Evolutionary conservation across 1,140 invertebrate genomes (phyloP).

Genomic region (Zaprionus vittiger): DNA sequence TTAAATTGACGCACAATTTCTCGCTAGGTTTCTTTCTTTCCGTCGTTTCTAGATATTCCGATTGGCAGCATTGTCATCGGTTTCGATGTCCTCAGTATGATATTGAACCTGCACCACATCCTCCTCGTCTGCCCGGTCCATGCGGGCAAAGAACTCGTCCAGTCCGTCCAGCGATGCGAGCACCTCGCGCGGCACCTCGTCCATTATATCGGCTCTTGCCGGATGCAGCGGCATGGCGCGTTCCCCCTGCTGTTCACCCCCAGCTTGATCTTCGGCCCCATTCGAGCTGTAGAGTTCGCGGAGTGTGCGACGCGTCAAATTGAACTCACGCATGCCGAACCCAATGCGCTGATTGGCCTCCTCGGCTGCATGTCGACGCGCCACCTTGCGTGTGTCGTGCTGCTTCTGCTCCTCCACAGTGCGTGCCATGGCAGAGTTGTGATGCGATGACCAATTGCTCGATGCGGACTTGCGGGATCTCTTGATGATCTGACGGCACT

Average conservation of each 20-base stretch:
- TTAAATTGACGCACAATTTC: too few relatives aligned
- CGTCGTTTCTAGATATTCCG: background rate
- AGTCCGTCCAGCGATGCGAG: constrained; percentile 42
- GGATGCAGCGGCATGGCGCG: background rate
- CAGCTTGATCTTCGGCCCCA: constrained; percentile 20
- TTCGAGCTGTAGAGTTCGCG: constrained; percentile 69
- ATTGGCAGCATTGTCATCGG: background rate
- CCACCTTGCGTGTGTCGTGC: constrained; percentile 59
- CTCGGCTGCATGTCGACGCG: constrained; percentile 55
- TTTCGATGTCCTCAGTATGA: too few relatives aligned
- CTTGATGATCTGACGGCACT: constrained; percentile 84
- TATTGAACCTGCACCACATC: constrained; percentile 1
- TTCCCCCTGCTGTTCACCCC: background rate
- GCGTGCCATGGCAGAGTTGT: constrained; percentile 48
- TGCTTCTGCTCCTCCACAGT: constrained; percentile 47
- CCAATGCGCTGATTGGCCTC: constrained; percentile 49
- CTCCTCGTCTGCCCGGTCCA: constrained; percentile 26
- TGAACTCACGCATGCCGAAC: constrained; percentile 73
- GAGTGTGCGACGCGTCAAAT: constrained; percentile 72
- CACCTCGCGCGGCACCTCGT: constrained; percentile 47
- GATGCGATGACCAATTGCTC: constrained; percentile 65
- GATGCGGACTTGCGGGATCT: constrained; percentile 64
- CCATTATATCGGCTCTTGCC: background rate
- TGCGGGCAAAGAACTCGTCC: constrained; percentile 51
- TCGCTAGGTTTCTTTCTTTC: background rate